Evolutionary conservation across 1,140 invertebrate genomes (phyloP), one percentile per base, ranked within the genome.

Genomic region (Drosophila mayri): DNA sequence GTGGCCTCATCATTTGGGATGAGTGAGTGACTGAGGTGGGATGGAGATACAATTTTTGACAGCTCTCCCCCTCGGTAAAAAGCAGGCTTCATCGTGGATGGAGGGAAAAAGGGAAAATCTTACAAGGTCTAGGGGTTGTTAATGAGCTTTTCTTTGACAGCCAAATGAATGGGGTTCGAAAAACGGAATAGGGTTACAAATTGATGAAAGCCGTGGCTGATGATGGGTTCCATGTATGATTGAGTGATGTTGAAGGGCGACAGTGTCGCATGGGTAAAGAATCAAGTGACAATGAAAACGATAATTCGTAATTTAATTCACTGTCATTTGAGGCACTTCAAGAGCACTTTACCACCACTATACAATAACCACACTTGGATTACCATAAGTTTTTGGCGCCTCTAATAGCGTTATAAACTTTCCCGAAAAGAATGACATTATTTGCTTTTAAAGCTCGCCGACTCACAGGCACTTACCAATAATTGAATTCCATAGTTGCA

Each of bases 401-500:
- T 38, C 52, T 55, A 37, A 70, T 30, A 38, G 62, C 38, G 38
- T 41, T 18, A 35, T 44, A 67, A 70, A 70, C 38, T 49, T 49
- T 8, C 10, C 12, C 6, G 4, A 22, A 61, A 66, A 49, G 44
- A 67, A 49, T 67, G 25, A 50, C 43, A 46, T 73, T 62, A 54
- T 50, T 57, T 25, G 58, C 43, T 28, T 59, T 64, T 80, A 57
- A 60, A 57, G 78, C 72, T 72, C 40, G 64, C 30, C 50, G 32
- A 37, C 71, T 74, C 60, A 40, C 25, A 32, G 74, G 74, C 74
- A 77, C 74, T 77, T 77, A 70, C 57, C 67, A 61, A 65, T 84
- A 81, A 84, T 84, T 84, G 73, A 82, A 82, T 82, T 82, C 79
- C 74, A 59, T 57, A 46, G 59, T 73, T 65, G 77, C 67, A 81